phyloP scores from a whole-genome alignment of 92 coral and sea anemone species.

The Heteractis magnifica region DNA sequence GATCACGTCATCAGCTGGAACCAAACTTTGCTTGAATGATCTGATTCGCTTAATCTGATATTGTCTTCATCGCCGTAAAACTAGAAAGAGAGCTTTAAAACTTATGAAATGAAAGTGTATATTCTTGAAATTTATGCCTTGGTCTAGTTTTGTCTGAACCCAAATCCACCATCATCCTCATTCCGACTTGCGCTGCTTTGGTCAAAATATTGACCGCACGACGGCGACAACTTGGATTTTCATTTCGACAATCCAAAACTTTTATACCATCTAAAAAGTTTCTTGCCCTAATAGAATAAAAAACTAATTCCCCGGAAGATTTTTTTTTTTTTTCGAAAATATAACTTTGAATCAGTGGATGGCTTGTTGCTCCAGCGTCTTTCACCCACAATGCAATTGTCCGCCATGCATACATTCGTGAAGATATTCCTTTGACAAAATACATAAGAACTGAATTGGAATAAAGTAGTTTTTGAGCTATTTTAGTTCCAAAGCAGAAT shows the following conservation, averaged over 20 bases:
- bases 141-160: background rate
- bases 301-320: background rate
- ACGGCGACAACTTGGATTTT: background rate
- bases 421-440: no score
- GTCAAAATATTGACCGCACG: background rate
- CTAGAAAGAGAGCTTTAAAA: background rate
- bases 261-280: no score
- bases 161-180: background rate
- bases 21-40: conserved; percentile 13
- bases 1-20: conserved; percentile 21
- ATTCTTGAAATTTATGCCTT: background rate
- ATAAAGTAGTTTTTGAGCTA: no score
- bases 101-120: background rate
- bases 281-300: no score
- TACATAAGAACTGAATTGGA: background rate
- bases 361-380: background rate
- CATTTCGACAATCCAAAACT: no score
- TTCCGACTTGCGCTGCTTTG: background rate
- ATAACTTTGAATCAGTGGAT: no score
- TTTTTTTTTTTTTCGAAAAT: no score
- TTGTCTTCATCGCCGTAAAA: background rate
- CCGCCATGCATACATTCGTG: background rate
- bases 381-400: background rate
- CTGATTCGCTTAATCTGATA: conserved; percentile 6
- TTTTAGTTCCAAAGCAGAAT: no score